Evolutionary conservation across 2,888 invertebrate species (phyloP), one percentile per base, ranked within the genome.

Genomic region (Coenonympha glycerion): DNA sequence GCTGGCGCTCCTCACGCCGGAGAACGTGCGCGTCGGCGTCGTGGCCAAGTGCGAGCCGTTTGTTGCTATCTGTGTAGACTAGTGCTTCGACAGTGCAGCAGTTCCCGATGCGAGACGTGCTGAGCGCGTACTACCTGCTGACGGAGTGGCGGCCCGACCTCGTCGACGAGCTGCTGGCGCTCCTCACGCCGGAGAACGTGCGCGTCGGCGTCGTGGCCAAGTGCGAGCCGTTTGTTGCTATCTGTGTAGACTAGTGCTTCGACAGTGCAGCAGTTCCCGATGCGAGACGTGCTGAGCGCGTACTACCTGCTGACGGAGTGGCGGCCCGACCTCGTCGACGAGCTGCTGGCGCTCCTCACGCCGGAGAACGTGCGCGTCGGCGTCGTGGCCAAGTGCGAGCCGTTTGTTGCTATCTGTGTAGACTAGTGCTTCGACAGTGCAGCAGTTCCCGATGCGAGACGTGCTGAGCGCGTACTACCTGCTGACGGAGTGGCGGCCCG

Each of bases 91-190:
- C n/a, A n/a, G n/a, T n/a, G 8, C 77, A 92, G 89, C 89, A 92
- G 57, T 94, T 91, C 78, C 96, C 96, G 0, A 87, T 98, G 71
- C 92, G 95, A 58, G 95, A 99, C 70, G 91, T 96, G 0, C 80
- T 99, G 1, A 91, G 91, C 65, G 95, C 92, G 0, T 91, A 92
- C 36, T 94, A 93, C 71, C 71, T 95, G 48, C 85, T 95, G 61
- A 89, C 91, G 2, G 95, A 97, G 55, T 99, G 95, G 93, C 88
- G 90, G 36, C 97, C 98, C 0, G 94, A 97, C 21, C 80, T 97
- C 28, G 93, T 98, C 26, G 87, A 90, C 8, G 87, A 92, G 56
- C 76, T 98, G 1, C 82, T 96, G 28, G 79, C 89, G 3, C 87
- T 91, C 62, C 89, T 99, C 26, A 89, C 87, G 0, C 96, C 98